Conservation (phyloP, 2,797 vertebrate genomes). For the Acipenser ruthenus region DNA sequence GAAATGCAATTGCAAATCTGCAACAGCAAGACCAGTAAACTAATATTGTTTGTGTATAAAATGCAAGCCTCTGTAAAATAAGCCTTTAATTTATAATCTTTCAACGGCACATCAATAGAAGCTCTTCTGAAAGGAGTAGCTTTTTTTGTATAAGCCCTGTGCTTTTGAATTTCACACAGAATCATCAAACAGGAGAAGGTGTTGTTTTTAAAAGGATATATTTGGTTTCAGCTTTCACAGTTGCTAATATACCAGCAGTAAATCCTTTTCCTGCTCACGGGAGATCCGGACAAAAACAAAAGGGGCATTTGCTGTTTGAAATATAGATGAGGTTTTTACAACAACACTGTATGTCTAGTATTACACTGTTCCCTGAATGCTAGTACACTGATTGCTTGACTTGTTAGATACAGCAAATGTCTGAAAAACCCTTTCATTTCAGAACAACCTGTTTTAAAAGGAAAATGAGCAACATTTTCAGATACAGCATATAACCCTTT, state of each 20-base stretch:
- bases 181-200: background rate
- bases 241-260: constrained; percentile 1
- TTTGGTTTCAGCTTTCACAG: constrained; percentile 1
- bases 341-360: background rate
- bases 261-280: constrained; percentile 1
- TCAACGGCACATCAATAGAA: constrained; percentile 10
- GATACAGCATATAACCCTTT: too few species aligned
- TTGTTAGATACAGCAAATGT: too few species aligned
- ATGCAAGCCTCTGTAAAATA: constrained; percentile 11
- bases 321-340: constrained; percentile 3
- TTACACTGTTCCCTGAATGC: background rate
- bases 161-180: background rate
- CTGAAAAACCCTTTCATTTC: too few species aligned
- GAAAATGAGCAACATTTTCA: too few species aligned
- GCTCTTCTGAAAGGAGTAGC: background rate
- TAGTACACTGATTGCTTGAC: too few species aligned
- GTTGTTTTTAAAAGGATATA: background rate
- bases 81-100: constrained; percentile 7
- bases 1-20: background rate
- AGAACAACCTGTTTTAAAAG: too few species aligned
- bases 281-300: background rate
- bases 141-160: too few species aligned
- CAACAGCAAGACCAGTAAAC: constrained; percentile 7
- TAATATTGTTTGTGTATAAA: constrained; percentile 8
- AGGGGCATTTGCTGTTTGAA: background rate